Evolutionary conservation across 2,797 vertebrate species (phyloP).

Genomic region (Loriculus beryllinus): DNA sequence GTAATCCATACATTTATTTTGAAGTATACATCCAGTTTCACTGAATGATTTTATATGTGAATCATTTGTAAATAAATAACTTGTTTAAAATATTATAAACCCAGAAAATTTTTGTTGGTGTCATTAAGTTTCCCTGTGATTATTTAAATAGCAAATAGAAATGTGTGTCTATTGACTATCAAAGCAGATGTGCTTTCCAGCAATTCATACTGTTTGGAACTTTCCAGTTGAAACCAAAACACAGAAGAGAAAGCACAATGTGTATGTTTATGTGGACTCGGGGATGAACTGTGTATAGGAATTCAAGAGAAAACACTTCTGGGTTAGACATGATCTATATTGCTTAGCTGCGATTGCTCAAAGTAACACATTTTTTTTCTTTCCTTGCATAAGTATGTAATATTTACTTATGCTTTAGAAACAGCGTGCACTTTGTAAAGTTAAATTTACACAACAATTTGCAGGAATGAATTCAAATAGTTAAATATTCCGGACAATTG

Average conservation of each 20-base stretch:
- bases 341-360: background rate
- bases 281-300: background rate
- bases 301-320: background rate
- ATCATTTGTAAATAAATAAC: background rate
- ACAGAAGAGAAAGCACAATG: background rate
- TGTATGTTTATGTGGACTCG: fast-evolving
- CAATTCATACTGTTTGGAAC: background rate
- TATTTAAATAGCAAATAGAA: background rate
- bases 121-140: background rate
- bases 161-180: background rate
- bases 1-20: background rate
- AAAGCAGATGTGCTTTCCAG: background rate
- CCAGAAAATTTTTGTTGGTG: background rate
- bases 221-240: background rate
- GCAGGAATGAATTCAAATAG: background rate
- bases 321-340: background rate
- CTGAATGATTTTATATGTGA: background rate
- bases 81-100: background rate
- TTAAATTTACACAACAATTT: background rate
- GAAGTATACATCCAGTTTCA: background rate
- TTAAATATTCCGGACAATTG: background rate
- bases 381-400: background rate
- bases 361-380: background rate
- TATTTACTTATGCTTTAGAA: background rate
- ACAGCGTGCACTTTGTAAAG: background rate